Evolutionary conservation across 2,888 invertebrate genomes (phyloP).

Genomic region (Pachymerium ferrugineum): DNA sequence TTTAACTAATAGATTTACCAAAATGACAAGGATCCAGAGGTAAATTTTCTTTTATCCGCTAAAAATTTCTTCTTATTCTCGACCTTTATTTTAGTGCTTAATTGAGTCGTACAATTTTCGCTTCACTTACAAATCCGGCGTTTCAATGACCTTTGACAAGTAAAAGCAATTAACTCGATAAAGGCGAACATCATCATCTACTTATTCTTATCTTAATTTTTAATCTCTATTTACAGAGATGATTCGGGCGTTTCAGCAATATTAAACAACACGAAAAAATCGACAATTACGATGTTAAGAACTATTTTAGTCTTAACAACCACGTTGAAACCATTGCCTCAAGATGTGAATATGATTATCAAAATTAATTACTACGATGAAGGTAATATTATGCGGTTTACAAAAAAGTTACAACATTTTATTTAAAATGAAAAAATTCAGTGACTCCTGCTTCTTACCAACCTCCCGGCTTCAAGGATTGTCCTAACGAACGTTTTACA

Average conservation of each 20-base stretch:
- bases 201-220: no score
- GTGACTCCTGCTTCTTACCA: conserved; percentile 50
- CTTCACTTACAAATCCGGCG: conserved; percentile 45
- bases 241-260: background rate
- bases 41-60: background rate
- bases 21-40: conserved; percentile 16
- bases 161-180: background rate
- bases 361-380: conserved; percentile 50
- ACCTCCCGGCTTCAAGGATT: conserved; percentile 48
- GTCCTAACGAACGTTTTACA: conserved; percentile 42
- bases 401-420: background rate
- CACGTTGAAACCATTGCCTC: conserved; percentile 46
- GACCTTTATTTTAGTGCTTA: conserved; percentile 38
- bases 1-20: background rate
- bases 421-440: conserved; percentile 36
- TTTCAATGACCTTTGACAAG: conserved; percentile 41
- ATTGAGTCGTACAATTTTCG: conserved; percentile 46
- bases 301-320: conserved; percentile 48
- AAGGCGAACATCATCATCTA: no score
- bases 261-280: conserved; percentile 44
- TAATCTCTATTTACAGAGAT: no score
- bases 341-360: conserved; percentile 48
- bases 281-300: conserved; percentile 46
- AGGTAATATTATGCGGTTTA: conserved; percentile 35
- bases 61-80: background rate